A percentile compares a stretch with the other conserved stretches of the same genome.
These are phyloP conservation scores for Stratiomys singularior DNA, from an alignment of 2,888 invertebrate species.

Conservation along the genomic window DNA sequence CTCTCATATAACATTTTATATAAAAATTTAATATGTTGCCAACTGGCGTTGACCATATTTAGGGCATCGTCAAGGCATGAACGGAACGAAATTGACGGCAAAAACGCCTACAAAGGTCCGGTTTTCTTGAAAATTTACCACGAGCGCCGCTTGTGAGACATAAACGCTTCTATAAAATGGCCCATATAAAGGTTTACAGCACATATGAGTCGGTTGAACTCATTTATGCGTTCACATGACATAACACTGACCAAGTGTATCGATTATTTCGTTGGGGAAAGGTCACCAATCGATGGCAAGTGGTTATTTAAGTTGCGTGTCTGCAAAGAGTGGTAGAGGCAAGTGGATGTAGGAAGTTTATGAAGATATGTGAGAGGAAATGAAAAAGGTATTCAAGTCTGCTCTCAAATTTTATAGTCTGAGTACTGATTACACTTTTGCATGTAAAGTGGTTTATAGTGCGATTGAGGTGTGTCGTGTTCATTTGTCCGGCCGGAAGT, in stretches of 20 bases:
- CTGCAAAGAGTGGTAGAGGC: too few species aligned
- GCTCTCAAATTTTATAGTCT: too few species aligned
- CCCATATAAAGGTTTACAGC: conserved; percentile 10
- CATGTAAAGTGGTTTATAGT: too few species aligned
- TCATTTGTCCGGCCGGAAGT: too few species aligned
- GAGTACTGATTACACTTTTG: too few species aligned
- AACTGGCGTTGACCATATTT: conserved; percentile 23
- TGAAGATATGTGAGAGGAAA: too few species aligned
- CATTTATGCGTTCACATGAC: background rate
- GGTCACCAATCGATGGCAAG: conserved; percentile 35
- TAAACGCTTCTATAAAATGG: conserved; percentile 13
- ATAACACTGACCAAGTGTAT: conserved; percentile 30
- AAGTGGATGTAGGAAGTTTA: too few species aligned
- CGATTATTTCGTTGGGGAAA: conserved; percentile 19
- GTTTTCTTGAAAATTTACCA: too few species aligned
- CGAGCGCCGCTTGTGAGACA: background rate
- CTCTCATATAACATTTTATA: background rate
- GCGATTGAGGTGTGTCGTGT: too few species aligned
- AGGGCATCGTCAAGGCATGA: conserved; percentile 13
- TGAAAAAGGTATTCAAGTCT: too few species aligned
- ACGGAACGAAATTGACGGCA: background rate
- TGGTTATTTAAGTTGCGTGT: background rate
- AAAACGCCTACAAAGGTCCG: conserved; percentile 20
- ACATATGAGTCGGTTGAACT: too few species aligned
- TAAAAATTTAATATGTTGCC: conserved; percentile 33